Percentiles rank a stretch among this genome's conserved stretches.
phyloP scores from a whole-genome alignment of 2,113 vertebrate species.

The Percina caprodes region DNA sequence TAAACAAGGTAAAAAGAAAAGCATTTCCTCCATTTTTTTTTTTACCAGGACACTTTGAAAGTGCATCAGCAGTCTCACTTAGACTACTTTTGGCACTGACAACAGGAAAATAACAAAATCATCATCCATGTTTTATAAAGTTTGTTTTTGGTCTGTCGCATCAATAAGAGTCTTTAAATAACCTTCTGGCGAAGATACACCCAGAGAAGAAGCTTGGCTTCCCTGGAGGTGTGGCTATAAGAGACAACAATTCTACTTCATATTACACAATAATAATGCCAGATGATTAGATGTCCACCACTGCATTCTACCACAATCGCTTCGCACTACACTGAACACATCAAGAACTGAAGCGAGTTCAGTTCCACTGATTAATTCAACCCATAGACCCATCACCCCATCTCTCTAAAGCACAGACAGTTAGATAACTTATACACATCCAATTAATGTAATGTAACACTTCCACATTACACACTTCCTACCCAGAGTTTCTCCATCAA shows the following conservation, averaged over 20 bases:
- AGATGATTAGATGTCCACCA: not conserved
- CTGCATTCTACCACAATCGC: not conserved
- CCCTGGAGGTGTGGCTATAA: not conserved
- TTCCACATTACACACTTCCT: not conserved
- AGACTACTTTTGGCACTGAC: not conserved
- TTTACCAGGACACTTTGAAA: not conserved
- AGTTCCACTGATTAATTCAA: not conserved
- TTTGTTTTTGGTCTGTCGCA: not conserved
- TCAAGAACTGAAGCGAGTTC: not conserved
- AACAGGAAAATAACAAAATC: not conserved
- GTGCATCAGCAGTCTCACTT: not conserved
- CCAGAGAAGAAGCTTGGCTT: not conserved
- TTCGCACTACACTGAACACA: not conserved
- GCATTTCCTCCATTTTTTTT: too few species aligned
- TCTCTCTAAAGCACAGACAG: not conserved
- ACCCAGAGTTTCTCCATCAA: not conserved
- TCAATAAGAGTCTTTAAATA: not conserved
- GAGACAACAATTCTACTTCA: not conserved
- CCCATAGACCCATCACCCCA: not conserved
- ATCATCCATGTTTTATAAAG: not conserved
- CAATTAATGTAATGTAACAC: not conserved
- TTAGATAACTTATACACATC: not conserved
- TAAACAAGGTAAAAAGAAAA: slow-evolving; percentile 5
- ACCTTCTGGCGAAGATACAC: not conserved
- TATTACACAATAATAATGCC: not conserved